Evolutionary conservation across 2,797 vertebrate species (phyloP).

Genomic region (Squalus acanthias): DNA sequence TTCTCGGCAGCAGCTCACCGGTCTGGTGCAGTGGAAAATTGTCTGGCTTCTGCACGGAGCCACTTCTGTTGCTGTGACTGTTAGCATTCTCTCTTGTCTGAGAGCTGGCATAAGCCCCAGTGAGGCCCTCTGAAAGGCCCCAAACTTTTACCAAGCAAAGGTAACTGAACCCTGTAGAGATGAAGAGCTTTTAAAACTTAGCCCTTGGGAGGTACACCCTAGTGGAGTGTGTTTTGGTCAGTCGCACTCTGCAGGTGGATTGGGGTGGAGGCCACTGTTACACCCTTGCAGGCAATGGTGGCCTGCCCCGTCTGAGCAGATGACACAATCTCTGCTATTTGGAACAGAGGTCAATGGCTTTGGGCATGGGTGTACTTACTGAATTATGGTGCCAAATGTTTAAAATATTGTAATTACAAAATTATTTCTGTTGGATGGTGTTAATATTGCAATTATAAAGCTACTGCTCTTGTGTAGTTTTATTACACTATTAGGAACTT

Average conservation of each 20-base stretch:
- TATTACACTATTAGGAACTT: too few relatives aligned
- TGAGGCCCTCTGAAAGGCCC: background rate
- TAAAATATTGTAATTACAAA: background rate
- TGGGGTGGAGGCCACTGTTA: too few relatives aligned
- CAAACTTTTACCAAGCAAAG: background rate
- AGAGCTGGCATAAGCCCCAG: background rate
- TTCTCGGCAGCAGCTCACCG: background rate
- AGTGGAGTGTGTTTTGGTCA: background rate
- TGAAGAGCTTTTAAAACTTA: background rate
- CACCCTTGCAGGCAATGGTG: background rate
- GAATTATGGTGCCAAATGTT: too few relatives aligned
- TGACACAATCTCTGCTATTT: background rate
- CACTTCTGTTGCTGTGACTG: background rate
- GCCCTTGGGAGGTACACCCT: background rate
- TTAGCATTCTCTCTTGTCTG: background rate
- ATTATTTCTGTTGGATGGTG: background rate
- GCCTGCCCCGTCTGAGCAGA: background rate
- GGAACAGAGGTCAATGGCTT: background rate
- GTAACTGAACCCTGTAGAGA: background rate
- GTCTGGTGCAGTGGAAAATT: background rate
- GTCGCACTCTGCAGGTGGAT: too few relatives aligned
- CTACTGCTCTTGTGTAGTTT: background rate
- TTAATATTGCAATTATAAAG: background rate
- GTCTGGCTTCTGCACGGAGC: too few relatives aligned
- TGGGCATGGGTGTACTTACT: too few relatives aligned